Conservation (phyloP, 2,797 vertebrate genomes). For the Sebastes hubbsi region DNA sequence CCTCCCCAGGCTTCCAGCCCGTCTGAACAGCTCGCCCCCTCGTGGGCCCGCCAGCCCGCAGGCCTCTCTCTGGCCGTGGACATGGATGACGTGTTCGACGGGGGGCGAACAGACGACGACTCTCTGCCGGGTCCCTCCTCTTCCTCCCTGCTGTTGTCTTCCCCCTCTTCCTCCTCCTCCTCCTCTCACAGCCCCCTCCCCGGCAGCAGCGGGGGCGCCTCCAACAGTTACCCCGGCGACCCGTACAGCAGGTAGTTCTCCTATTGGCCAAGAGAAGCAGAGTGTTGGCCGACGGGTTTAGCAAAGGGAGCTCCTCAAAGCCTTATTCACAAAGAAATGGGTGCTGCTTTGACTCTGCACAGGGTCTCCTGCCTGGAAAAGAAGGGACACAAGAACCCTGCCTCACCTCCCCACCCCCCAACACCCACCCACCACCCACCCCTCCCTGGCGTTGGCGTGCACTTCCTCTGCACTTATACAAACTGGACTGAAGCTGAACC, state of each 20-base stretch:
- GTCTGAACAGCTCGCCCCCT: constrained; percentile 21
- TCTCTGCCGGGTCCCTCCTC: constrained; percentile 63
- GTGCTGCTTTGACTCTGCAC: constrained; percentile 73
- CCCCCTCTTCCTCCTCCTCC: constrained; percentile 57
- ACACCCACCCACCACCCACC: neutral
- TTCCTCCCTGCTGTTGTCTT: constrained; percentile 58
- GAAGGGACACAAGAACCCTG: constrained; percentile 43
- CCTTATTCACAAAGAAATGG: constrained; percentile 73
- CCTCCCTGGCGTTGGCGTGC: constrained; percentile 40
- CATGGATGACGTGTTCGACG: constrained; percentile 71
- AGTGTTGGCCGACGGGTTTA: neutral
- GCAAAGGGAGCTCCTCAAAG: constrained; percentile 45
- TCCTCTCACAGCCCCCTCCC: constrained; percentile 58
- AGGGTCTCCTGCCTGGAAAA: constrained; percentile 45
- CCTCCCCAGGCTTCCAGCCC: constrained; percentile 2
- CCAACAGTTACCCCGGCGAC: constrained; percentile 71
- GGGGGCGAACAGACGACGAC: constrained; percentile 48
- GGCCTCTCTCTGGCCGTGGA: constrained; percentile 40
- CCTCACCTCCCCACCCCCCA: neutral
- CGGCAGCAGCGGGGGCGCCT: constrained; percentile 2
- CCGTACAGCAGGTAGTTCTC: constrained; percentile 82
- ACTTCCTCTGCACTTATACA: constrained; percentile 67
- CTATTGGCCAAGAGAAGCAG: constrained; percentile 15
- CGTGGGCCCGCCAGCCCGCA: constrained; percentile 37
- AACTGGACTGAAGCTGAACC: constrained; percentile 40